Evolutionary conservation across 2,888 invertebrate genomes (phyloP).

Genomic region (Phasia obesa): DNA sequence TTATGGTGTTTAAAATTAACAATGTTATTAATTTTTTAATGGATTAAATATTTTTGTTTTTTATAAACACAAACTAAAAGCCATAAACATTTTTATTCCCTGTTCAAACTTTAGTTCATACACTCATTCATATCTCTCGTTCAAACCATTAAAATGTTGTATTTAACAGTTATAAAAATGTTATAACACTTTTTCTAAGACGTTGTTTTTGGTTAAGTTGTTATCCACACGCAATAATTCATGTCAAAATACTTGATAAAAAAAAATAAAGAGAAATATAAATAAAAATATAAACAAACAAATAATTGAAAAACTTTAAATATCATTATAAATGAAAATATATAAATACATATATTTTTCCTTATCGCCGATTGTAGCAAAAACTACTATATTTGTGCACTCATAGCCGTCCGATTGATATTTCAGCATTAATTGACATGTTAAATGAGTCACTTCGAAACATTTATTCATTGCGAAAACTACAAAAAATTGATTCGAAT

Average conservation of each 20-base stretch:
- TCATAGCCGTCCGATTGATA: neutral
- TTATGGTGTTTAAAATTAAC: too few species aligned
- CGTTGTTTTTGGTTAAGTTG: constrained; percentile 26
- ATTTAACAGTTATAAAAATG: constrained; percentile 11
- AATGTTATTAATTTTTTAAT: neutral
- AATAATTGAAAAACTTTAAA: neutral
- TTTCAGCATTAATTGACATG: neutral
- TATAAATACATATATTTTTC: constrained; percentile 1
- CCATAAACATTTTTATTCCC: neutral
- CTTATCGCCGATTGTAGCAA: neutral
- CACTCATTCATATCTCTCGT: neutral
- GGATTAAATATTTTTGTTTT: neutral
- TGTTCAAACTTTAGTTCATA: neutral
- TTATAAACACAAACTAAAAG: neutral
- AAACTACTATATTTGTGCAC: neutral
- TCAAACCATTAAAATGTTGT: constrained; percentile 24
- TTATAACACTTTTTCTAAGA: constrained; percentile 2
- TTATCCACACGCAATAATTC: constrained; percentile 67
- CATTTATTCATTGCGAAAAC: neutral
- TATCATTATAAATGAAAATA: constrained; percentile 13
- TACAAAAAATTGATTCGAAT: too few species aligned
- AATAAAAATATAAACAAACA: constrained; percentile 32
- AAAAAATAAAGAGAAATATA: too few species aligned
- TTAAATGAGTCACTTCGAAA: constrained; percentile 12
- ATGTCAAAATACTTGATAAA: constrained; percentile 55